Conservation (phyloP, 2,113 vertebrate species). For the Passer montanus region DNA sequence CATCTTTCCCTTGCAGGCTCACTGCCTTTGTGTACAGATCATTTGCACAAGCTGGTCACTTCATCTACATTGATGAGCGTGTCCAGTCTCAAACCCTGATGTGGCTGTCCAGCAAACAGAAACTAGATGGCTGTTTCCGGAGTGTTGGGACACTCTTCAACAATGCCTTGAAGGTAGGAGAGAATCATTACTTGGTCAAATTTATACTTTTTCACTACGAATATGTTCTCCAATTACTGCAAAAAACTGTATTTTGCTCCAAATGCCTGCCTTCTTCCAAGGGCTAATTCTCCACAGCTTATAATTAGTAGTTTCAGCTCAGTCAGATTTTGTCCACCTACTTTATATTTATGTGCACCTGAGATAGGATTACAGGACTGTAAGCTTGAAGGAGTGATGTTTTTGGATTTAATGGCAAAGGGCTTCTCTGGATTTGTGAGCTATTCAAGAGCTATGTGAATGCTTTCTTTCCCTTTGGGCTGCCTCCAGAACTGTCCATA, state of each 20-base stretch:
- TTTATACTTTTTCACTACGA: not conserved
- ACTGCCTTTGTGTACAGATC: conserved; percentile 64
- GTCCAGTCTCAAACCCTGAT: conserved; percentile 62
- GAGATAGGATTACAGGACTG: not conserved
- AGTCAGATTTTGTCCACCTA: not conserved
- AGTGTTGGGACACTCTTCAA: conserved; percentile 79
- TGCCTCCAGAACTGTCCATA: not conserved
- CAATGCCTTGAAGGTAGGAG: conserved; percentile 81
- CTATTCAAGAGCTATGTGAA: not conserved
- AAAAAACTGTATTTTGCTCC: not conserved
- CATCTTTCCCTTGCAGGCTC: conserved; percentile 55
- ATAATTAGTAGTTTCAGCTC: not conserved
- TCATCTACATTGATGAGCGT: conserved; percentile 61
- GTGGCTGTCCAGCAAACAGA: conserved; percentile 65
- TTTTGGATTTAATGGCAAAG: not conserved
- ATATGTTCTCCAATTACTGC: not conserved
- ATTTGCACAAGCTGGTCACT: conserved; percentile 34
- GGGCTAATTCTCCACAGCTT: not conserved
- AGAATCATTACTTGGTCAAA: not conserved
- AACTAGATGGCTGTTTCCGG: conserved; percentile 76
- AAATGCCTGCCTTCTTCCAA: not conserved
- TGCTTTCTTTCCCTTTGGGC: not conserved
- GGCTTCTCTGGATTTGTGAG: not conserved
- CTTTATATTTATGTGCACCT: not conserved
- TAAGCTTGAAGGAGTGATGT: not conserved